Percentiles rank a stretch among this genome's conserved stretches.
Conservation (phyloP, 1,140 invertebrate genomes). For the Scylla paramamosain region DNA sequence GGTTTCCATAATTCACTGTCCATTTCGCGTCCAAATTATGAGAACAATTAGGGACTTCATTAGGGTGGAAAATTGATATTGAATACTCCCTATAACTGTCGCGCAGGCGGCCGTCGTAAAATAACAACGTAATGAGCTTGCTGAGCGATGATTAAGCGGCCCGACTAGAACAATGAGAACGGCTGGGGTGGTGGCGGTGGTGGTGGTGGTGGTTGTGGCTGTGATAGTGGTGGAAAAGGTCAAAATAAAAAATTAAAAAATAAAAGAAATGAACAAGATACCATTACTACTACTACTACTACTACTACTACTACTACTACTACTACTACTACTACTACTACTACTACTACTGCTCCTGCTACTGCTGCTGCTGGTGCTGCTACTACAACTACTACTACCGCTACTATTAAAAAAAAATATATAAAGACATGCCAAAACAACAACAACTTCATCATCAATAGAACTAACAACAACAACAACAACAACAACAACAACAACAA, state of each 20-base stretch:
- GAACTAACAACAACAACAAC: no score
- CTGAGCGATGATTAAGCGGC: constrained; percentile 1
- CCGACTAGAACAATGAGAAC: not conserved
- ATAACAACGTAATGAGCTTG: constrained; percentile 4
- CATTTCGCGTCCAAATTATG: constrained; percentile 7
- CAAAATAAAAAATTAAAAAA: no score
- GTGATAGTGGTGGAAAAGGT: not conserved
- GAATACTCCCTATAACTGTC: constrained; percentile 12
- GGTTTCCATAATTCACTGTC: constrained; percentile 13
- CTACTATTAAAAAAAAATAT: no score
- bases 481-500: no score
- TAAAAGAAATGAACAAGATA: no score
- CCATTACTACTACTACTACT: no score
- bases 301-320: not conserved
- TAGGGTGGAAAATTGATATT: constrained; percentile 13
- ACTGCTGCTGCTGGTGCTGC: not conserved
- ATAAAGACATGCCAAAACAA: no score
- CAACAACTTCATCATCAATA: no score
- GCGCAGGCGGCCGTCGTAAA: not conserved
- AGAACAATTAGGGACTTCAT: constrained; percentile 22
- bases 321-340: not conserved
- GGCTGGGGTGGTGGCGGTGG: not conserved
- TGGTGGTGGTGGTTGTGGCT: not conserved
- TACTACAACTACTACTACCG: not conserved
- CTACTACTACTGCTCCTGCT: not conserved